Base-by-base conservation (phyloP, 2,888 invertebrate species). In the Limulus polyphemus region DNA sequence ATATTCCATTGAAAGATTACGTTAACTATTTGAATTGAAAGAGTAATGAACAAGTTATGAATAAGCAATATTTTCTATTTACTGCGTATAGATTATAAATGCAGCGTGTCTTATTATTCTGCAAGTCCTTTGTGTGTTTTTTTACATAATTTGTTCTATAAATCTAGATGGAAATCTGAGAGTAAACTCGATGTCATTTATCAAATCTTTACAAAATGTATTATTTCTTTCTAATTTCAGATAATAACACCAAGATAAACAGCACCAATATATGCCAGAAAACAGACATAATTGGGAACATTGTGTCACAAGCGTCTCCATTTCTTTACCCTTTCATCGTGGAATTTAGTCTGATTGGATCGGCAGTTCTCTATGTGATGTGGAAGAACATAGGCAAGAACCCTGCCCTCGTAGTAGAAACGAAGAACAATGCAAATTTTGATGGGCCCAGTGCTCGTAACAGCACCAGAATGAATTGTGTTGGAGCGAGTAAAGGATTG, bases 261-360 rank as follows among this genome's bases (percentile, higher is more conserved):
- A 49, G 62, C 54, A 60, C 55, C 14, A 70, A 69, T 55, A 64
- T 70, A 3, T 72, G 72, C 61, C 64, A 69, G 51, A 68, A 70
- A 50, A 68, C 69, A 52, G 65, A 71, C 55, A 71, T 72, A 72
- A 92, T 93, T 91, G 92, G 92, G 58, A 88, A 85, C 58, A 91
- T 93, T 71, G 91, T 93, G 10, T 84, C 88, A 72, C 91, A 92
- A 74, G 89, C 94, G 0, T 90, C 94, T 12, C 94, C 95, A 1
- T 95, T 92, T 77, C 81, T 95, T 58, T 97, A 90, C 78, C 95
- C 95, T 0, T 94, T 94, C 78, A 92, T 93, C 73, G 90, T 95
- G 73, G 91, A 95, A 76, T 95, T 95, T 79, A 92, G 93, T 67
- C 80, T 95, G 68, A 92, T 97, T 73, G 93, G 93, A 32, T 92